These are phyloP conservation scores for Brevipalpus yothersi DNA, from an alignment of 1,140 invertebrate species.

Conservation along the genomic window DNA sequence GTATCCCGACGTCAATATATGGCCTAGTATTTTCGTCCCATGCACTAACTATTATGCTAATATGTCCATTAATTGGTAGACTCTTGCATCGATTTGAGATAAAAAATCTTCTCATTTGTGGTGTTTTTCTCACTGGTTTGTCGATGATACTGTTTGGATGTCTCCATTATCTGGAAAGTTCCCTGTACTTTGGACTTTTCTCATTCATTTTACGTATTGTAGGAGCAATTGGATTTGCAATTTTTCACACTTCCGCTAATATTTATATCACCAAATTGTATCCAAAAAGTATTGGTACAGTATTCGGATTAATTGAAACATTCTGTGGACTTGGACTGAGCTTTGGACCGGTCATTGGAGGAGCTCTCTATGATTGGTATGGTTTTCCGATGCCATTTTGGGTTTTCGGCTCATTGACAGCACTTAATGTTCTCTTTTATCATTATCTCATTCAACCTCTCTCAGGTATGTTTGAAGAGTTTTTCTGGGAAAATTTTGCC, in stretches of 20 bases:
- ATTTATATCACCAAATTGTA: conserved; percentile 39
- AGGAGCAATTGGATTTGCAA: conserved; percentile 42
- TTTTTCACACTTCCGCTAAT: conserved; percentile 42
- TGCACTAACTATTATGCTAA: conserved; percentile 38
- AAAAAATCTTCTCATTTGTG: conserved; percentile 23
- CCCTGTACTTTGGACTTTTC: conserved; percentile 30
- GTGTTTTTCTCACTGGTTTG: conserved; percentile 18
- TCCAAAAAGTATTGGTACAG: conserved; percentile 41
- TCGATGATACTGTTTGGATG: conserved; percentile 23
- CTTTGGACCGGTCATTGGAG: conserved; percentile 45
- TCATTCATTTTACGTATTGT: conserved; percentile 41
- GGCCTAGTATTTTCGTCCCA: conserved; percentile 46
- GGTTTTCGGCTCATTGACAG: conserved; percentile 34
- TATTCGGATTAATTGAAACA: conserved; percentile 40
- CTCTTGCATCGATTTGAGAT: conserved; percentile 27
- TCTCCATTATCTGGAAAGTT: conserved; percentile 30
- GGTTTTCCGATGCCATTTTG: conserved; percentile 48
- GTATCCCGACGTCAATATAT: conserved; percentile 33
- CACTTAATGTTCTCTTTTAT: conserved; percentile 31
- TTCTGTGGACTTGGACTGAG: conserved; percentile 44
- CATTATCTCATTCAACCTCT: neutral
- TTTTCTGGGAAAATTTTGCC: neutral
- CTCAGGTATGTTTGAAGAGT: neutral
- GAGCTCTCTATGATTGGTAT: conserved; percentile 42
- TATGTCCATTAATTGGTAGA: conserved; percentile 41